Conservation (phyloP, 2,888 invertebrate species). For the Vannuccia rotundouncinata region DNA sequence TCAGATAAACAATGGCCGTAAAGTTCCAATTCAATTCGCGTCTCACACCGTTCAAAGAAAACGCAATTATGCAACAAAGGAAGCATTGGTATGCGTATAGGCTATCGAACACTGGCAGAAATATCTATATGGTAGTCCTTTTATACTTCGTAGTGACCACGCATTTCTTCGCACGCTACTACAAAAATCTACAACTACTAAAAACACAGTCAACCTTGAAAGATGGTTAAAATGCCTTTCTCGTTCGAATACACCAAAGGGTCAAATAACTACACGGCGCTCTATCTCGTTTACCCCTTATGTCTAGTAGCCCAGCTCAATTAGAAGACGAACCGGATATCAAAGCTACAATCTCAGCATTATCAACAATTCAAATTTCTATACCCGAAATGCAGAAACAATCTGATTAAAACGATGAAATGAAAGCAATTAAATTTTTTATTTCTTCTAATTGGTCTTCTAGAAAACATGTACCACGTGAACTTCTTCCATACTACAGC, state of each 20-base stretch:
- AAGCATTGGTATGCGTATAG: slow-evolving; percentile 16
- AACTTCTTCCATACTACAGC: not conserved
- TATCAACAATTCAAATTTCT: not conserved
- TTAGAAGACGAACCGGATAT: not conserved
- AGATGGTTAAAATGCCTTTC: not conserved
- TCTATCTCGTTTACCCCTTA: not conserved
- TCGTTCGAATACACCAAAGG: not conserved
- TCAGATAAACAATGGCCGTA: not conserved
- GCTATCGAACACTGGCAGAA: slow-evolving; percentile 1
- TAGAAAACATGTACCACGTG: not conserved
- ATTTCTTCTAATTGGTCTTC: not conserved
- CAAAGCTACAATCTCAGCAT: not conserved
- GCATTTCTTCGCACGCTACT: not conserved
- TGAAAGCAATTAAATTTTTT: not conserved
- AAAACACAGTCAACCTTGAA: not conserved
- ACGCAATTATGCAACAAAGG: slow-evolving; percentile 2
- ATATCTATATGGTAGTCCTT: not conserved
- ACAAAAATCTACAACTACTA: not conserved
- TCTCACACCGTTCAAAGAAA: not conserved
- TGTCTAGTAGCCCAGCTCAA: not conserved
- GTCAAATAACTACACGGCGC: not conserved
- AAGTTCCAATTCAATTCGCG: not conserved
- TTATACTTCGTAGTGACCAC: slow-evolving; percentile 7
- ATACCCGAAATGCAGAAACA: not conserved
- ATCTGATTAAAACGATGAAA: not conserved